Percentiles rank a stretch among this genome's conserved stretches.
Conservation (phyloP, 2,797 vertebrate genomes). For the Menidia menidia region DNA sequence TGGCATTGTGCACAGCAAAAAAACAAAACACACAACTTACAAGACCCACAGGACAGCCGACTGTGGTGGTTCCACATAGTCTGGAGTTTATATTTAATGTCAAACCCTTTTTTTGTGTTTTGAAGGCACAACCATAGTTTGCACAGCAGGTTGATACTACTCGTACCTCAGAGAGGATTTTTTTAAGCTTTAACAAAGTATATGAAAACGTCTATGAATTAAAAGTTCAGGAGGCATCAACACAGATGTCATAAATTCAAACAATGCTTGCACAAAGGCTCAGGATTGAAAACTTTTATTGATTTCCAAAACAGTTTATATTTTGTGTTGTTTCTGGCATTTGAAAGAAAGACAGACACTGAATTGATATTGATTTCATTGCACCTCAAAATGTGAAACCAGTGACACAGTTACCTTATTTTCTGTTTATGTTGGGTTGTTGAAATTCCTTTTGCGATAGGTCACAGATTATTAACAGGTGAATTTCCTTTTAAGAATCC, state of each 20-base stretch:
- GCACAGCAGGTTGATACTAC: not conserved
- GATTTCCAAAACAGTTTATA: not conserved
- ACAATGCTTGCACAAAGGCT: not conserved
- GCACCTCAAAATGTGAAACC: constrained; percentile 12
- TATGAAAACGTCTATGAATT: not conserved
- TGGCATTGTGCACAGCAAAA: not conserved
- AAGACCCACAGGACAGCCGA: too few species aligned
- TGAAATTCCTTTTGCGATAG: constrained; percentile 35
- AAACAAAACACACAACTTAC: too few species aligned
- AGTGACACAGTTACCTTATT: constrained; percentile 29
- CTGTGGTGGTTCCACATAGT: too few species aligned
- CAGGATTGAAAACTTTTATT: not conserved
- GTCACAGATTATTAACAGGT: constrained; percentile 55
- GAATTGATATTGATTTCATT: constrained; percentile 7
- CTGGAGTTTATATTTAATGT: too few species aligned
- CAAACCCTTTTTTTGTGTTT: too few species aligned
- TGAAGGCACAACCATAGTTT: too few species aligned
- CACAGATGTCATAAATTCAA: not conserved
- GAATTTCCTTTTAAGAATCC: constrained; percentile 19
- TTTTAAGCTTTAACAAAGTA: not conserved
- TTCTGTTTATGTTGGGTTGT: constrained; percentile 30
- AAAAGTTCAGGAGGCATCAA: not conserved
- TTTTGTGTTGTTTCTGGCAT: constrained; percentile 1
- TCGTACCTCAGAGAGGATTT: not conserved
- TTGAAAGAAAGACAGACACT: not conserved